A percentile compares a stretch with the other conserved stretches of the same genome.
Conservation (phyloP, 2,113 vertebrate species). For the human region DNA sequence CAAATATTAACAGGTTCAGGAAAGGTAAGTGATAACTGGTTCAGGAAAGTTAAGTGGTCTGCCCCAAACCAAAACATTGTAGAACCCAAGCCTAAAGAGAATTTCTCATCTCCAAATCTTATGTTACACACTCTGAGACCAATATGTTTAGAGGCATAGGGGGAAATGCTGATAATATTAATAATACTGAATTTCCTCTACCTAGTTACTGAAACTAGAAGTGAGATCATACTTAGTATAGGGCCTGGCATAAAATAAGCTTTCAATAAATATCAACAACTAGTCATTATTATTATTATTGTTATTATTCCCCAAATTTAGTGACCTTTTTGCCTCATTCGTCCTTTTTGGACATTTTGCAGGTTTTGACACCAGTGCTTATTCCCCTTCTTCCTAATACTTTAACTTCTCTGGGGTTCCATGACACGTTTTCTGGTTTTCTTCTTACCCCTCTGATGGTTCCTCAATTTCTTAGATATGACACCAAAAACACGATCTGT, state of each 20-base stretch:
- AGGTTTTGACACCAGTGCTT: background rate
- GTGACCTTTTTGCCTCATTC: background rate
- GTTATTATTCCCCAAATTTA: constrained; percentile 2
- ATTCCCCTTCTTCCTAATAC: background rate
- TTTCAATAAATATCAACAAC: background rate
- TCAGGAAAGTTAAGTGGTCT: background rate
- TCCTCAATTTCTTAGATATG: background rate
- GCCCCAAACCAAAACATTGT: background rate
- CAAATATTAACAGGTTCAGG: background rate
- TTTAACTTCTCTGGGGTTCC: background rate
- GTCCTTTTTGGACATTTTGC: background rate
- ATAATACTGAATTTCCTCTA: background rate
- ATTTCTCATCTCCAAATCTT: background rate
- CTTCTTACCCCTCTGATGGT: background rate
- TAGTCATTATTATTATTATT: background rate
- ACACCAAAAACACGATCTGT: background rate
- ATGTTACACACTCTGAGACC: background rate
- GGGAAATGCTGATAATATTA: background rate
- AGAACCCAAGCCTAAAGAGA: background rate
- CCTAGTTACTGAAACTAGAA: background rate
- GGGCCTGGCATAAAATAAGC: background rate
- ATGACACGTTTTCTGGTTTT: background rate
- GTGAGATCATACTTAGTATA: background rate
- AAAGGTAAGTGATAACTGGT: background rate
- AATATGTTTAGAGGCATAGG: background rate